These are phyloP conservation scores for Hephaestus fuliginosus DNA, from an alignment of 2,797 vertebrate species.

Conservation along the genomic window DNA sequence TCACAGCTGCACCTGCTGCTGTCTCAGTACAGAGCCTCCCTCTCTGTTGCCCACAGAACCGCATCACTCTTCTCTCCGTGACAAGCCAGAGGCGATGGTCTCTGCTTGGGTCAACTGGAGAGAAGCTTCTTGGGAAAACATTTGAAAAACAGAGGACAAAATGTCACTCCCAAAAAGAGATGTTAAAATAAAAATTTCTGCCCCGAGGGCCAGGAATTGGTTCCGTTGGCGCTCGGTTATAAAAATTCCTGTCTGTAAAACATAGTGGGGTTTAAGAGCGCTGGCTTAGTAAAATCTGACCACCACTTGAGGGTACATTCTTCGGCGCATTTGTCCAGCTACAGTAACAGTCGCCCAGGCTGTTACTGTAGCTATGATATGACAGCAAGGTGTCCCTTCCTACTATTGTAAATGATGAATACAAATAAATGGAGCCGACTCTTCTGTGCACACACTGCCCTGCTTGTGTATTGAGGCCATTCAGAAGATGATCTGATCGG, in stretches of 20 bases:
- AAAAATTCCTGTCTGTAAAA: conserved; percentile 87
- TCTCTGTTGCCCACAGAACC: conserved; percentile 79
- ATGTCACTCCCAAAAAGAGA: conserved; percentile 90
- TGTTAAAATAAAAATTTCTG: conserved; percentile 89
- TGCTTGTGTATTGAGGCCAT: conserved; percentile 68
- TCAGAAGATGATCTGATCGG: conserved; percentile 73
- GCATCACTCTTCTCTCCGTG: conserved; percentile 75
- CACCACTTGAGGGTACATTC: conserved; percentile 35
- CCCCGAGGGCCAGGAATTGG: conserved; percentile 88
- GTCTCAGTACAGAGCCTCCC: conserved; percentile 82
- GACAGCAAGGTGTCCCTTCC: conserved; percentile 44
- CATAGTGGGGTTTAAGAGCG: conserved; percentile 49
- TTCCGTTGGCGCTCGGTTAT: conserved; percentile 86
- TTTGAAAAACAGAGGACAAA: conserved; percentile 90
- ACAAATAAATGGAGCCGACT: conserved; percentile 53
- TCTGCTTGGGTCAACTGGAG: conserved; percentile 90
- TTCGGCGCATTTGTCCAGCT: conserved; percentile 48
- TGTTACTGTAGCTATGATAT: neutral
- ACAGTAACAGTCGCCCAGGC: conserved; percentile 16
- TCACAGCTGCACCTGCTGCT: conserved; percentile 90
- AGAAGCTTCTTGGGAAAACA: conserved; percentile 90
- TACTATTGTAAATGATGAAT: conserved; percentile 52
- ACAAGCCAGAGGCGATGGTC: conserved; percentile 83
- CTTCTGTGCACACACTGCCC: conserved; percentile 28
- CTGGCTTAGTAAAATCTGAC: conserved; percentile 57